Base-by-base conservation (phyloP, 2,888 invertebrate genomes). In the Papilio demoleus region DNA sequence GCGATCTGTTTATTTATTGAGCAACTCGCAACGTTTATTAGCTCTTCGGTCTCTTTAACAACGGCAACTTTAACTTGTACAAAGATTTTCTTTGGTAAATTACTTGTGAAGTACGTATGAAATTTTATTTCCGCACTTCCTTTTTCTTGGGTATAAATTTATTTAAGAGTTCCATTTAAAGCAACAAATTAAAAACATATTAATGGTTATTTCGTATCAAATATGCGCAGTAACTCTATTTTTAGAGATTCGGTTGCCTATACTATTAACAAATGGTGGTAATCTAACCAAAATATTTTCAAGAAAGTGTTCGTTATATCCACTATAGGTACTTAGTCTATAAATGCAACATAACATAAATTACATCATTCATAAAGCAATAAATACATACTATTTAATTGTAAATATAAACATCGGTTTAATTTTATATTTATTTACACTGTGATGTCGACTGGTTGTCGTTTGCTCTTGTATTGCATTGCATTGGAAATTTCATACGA, bases 1-100 rank as follows among this genome's bases (percentile, higher is more conserved):
- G 65, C 59, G 42, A 59, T 59, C 65, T 45, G 59, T 58, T 59
- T 59, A 65, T 65, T 58, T 59, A 59, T 65, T 45, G 36, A 47
- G 12, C 8, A 65, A 59, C 34, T 59, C 59, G 22, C 34, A 34
- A 59, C 59, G 59, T 65, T 59, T 45, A 59, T 65, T 59, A 47
- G 59, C 58, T 47, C 59, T 65, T 22, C 14, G 24, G 65, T 22
- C 59, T 24, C 40, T 34, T 14, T 45, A 42, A 59, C 31, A 31
- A 58, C 24, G 24, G 59, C 45, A 65, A 58, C 65, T 59, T 65
- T 45, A 65, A 59, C 17, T 59, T 65, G 45, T 19, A 31, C 31
- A 17, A 58, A 56, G 8, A 56, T 56, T 65, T 65, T 65, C 65
- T 40, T 40, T 34, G n/a, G 11, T 56, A 65, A 65, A 65, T 34